Conservation (phyloP, 2,797 vertebrate species). For the Enteromius fasciolatus region DNA sequence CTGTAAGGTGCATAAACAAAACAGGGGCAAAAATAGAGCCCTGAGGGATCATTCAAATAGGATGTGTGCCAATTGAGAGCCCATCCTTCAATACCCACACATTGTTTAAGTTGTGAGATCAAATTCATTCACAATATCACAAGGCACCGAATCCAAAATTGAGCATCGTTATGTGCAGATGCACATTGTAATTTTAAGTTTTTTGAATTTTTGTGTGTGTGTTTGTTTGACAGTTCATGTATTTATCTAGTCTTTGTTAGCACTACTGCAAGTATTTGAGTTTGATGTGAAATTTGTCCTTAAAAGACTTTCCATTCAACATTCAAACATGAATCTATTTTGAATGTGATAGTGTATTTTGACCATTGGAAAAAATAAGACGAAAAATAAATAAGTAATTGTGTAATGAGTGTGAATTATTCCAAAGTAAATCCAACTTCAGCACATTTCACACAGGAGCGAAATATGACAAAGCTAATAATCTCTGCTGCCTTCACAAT, state of each 20-base stretch:
- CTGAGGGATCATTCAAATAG: not conserved
- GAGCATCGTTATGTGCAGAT: not conserved
- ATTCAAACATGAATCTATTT: not conserved
- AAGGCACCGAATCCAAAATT: not conserved
- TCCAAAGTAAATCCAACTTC: conserved; percentile 16
- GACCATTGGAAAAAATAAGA: not conserved
- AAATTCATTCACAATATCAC: not conserved
- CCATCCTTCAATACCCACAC: too few species aligned
- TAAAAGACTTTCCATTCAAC: not conserved
- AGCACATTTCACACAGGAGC: conserved; percentile 27
- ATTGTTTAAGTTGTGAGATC: too few species aligned
- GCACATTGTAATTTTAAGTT: not conserved
- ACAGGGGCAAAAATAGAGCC: conserved; percentile 1
- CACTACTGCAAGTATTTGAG: not conserved
- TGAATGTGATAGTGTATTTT: not conserved
- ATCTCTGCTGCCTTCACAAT: conserved; percentile 8
- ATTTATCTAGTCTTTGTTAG: not conserved
- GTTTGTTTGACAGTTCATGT: not conserved
- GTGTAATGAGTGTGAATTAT: not conserved
- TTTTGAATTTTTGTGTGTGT: not conserved
- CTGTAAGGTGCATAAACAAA: not conserved
- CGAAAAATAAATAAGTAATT: not conserved
- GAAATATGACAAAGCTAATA: conserved; percentile 14
- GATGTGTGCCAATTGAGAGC: not conserved
- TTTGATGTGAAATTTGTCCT: not conserved